phyloP scores from a whole-genome alignment of 1,140 invertebrate genomes.

The Ceratina japonica region DNA sequence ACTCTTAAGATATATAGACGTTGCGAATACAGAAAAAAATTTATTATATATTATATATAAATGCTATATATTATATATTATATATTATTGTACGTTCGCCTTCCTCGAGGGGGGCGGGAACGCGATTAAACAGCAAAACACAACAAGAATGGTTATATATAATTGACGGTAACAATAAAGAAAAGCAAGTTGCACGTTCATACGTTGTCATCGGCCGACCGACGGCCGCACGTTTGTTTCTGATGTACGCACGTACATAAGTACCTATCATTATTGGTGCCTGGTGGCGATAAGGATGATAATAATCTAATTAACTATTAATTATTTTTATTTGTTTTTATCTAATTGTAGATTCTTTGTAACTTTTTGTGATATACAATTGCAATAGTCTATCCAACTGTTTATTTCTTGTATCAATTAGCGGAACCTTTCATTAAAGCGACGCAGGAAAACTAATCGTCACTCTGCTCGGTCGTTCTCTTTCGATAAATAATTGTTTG shows the following conservation, averaged over 20 bases:
- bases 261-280: conserved; percentile 72
- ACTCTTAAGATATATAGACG: conserved; percentile 35
- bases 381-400: conserved; percentile 78
- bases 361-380: conserved; percentile 80
- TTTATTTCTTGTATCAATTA: conserved; percentile 76
- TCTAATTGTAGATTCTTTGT: conserved; percentile 79
- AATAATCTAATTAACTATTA: conserved; percentile 66
- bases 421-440: conserved; percentile 70
- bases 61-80: conserved; percentile 69
- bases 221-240: no score
- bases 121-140: conserved; percentile 46
- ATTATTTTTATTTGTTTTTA: conserved; percentile 78
- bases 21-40: conserved; percentile 51
- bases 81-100: conserved; percentile 65
- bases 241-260: conserved; percentile 63
- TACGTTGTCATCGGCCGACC: conserved; percentile 44
- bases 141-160: conserved; percentile 47
- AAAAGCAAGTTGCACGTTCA: conserved; percentile 53
- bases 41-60: conserved; percentile 64
- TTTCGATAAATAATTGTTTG: neutral
- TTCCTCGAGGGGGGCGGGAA: conserved; percentile 7
- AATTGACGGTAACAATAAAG: conserved; percentile 55
- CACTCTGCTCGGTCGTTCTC: neutral
- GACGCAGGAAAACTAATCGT: conserved; percentile 18
- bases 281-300: conserved; percentile 69